These are phyloP conservation scores for Coptotermes formosanus DNA, from an alignment of 1,140 invertebrate genomes.

Conservation along the genomic window DNA sequence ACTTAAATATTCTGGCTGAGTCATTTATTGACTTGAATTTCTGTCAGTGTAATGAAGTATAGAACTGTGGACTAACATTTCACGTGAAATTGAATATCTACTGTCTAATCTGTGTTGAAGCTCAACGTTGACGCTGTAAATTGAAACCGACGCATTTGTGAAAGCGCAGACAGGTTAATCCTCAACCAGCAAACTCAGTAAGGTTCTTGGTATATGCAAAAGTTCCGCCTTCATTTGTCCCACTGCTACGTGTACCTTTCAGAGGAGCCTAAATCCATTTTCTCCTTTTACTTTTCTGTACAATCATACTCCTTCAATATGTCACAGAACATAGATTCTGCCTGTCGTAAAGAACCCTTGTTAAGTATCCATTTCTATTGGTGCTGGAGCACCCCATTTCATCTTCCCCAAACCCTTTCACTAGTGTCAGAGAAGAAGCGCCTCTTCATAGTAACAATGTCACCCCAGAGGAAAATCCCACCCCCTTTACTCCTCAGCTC, in stretches of 20 bases:
- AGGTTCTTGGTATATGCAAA: too few species aligned
- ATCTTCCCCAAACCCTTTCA: not conserved
- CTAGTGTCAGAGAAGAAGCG: not conserved
- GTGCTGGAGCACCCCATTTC: conserved; percentile 1
- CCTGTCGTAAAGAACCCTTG: not conserved
- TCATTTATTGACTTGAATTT: too few species aligned
- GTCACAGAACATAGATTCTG: conserved; percentile 10
- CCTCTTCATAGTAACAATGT: conserved; percentile 1
- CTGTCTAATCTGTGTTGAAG: too few species aligned
- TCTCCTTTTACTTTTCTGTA: not conserved
- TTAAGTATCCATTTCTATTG: conserved; percentile 9
- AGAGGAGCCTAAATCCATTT: not conserved
- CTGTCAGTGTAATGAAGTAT: too few species aligned
- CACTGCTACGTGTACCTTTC: not conserved
- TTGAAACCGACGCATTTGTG: too few species aligned
- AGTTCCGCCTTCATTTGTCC: not conserved
- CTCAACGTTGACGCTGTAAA: too few species aligned
- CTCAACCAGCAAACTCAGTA: too few species aligned
- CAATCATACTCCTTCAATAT: not conserved
- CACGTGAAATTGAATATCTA: too few species aligned
- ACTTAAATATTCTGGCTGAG: too few species aligned
- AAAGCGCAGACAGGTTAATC: too few species aligned
- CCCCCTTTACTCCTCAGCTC: not conserved
- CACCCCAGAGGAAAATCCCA: not conserved
- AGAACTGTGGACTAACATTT: too few species aligned